These are phyloP conservation scores for Iphiclides podalirius DNA, from an alignment of 2,888 invertebrate species.

Conservation along the genomic window DNA sequence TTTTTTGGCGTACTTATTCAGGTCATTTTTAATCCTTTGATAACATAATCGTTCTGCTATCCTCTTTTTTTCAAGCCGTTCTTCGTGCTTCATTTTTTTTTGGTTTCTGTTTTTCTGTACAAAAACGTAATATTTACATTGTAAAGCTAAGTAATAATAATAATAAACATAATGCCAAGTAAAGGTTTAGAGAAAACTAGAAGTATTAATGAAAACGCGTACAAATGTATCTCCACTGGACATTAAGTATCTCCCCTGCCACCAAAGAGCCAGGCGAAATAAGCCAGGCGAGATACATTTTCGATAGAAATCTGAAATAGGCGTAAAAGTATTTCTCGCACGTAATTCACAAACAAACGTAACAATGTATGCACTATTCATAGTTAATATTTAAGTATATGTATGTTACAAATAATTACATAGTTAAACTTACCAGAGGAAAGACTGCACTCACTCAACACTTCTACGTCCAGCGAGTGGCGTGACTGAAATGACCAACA, in stretches of 20 bases:
- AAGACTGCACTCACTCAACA: slow-evolving; percentile 23
- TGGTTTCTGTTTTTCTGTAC: slow-evolving; percentile 10
- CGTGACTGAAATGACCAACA: slow-evolving; percentile 13
- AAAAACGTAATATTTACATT: slow-evolving; percentile 14
- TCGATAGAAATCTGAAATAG: slow-evolving; percentile 26
- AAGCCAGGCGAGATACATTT: slow-evolving; percentile 24
- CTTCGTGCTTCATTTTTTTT: slow-evolving; percentile 23
- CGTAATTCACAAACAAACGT: slow-evolving; percentile 23
- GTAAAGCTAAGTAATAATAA: too few relatives aligned
- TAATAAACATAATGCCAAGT: not conserved
- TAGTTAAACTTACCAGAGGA: slow-evolving; percentile 24
- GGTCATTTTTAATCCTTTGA: slow-evolving; percentile 26
- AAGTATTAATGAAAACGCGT: not conserved
- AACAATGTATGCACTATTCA: slow-evolving; percentile 25
- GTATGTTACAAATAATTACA: slow-evolving; percentile 21
- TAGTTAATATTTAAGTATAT: slow-evolving; percentile 21
- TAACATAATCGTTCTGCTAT: slow-evolving; percentile 21
- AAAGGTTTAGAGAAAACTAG: not conserved
- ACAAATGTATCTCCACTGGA: slow-evolving; percentile 9
- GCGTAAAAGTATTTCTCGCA: slow-evolving; percentile 25
- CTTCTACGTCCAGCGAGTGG: not conserved
- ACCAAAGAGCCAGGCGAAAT: not conserved
- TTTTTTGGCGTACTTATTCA: slow-evolving; percentile 15
- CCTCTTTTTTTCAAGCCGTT: slow-evolving; percentile 22
- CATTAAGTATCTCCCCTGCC: slow-evolving; percentile 20